phyloP scores from a whole-genome alignment of 2,113 vertebrate species.

The Periophthalmus modestus region DNA sequence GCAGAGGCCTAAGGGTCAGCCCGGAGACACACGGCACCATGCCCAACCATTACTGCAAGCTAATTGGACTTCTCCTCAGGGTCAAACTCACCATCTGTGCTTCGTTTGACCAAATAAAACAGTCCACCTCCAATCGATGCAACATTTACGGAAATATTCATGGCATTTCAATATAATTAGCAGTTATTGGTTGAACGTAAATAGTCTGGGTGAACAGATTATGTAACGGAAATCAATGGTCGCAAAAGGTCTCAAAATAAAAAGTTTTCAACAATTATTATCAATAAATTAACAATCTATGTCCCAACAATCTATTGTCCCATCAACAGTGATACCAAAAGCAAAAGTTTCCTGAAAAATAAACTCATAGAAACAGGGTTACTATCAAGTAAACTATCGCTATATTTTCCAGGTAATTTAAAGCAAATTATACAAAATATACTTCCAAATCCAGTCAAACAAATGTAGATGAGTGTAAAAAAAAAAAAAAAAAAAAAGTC shows the following conservation, averaged over 20 bases:
- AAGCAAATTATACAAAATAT: too few species aligned
- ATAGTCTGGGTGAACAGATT: neutral
- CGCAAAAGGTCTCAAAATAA: too few species aligned
- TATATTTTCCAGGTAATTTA: neutral
- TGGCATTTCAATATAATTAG: neutral
- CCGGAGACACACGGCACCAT: slow-evolving; percentile 51
- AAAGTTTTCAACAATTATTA: neutral
- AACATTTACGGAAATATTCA: slow-evolving; percentile 35
- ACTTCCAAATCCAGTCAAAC: too few species aligned
- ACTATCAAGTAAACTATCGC: neutral
- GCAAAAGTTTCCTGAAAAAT: too few species aligned
- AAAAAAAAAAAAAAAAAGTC: too few species aligned
- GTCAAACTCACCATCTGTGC: slow-evolving; percentile 59
- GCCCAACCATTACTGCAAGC: slow-evolving; percentile 62
- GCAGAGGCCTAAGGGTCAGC: slow-evolving; percentile 61
- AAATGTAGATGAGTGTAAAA: too few species aligned
- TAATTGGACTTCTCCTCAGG: slow-evolving; percentile 72
- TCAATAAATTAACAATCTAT: neutral
- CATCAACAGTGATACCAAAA: too few species aligned
- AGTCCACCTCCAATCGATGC: slow-evolving; percentile 10
- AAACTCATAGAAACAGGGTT: neutral
- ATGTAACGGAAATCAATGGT: neutral
- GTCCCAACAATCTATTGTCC: too few species aligned
- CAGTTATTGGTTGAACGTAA: neutral
- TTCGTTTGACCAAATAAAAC: slow-evolving; percentile 33